Evolutionary conservation across 2,113 vertebrate species (phyloP).

Genomic region (Tragulus kanchil): DNA sequence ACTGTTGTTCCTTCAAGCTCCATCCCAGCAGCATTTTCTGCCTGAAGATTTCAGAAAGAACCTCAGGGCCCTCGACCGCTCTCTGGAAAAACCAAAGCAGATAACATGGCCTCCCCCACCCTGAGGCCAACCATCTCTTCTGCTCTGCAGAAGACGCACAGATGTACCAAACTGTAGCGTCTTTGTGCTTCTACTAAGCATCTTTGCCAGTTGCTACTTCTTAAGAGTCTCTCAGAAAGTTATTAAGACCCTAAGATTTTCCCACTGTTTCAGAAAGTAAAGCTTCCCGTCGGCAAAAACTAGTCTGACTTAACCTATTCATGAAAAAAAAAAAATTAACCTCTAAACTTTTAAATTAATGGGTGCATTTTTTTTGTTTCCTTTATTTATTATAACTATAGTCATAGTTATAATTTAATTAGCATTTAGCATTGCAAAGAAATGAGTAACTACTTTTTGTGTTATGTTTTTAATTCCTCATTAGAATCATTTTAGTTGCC

Average conservation of each 20-base stretch:
- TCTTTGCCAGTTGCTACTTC: background rate
- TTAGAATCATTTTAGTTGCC: slow-evolving; percentile 84
- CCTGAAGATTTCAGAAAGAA: background rate
- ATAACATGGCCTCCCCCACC: background rate
- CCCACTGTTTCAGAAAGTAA: slow-evolving; percentile 50
- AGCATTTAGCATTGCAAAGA: slow-evolving; percentile 80
- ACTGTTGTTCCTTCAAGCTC: background rate
- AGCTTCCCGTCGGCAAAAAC: slow-evolving; percentile 38
- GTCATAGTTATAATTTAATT: slow-evolving; percentile 79
- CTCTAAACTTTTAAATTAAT: slow-evolving; percentile 64
- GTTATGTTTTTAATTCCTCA: slow-evolving; percentile 82
- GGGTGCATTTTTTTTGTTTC: slow-evolving; percentile 59
- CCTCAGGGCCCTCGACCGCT: background rate
- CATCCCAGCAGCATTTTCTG: background rate
- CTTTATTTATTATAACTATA: slow-evolving; percentile 74
- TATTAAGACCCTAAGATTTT: background rate
- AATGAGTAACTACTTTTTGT: slow-evolving; percentile 79
- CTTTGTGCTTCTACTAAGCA: background rate
- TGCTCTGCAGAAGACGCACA: background rate
- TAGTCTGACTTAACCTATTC: slow-evolving; percentile 30
- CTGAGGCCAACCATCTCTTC: too few species aligned
- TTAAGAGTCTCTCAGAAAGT: background rate
- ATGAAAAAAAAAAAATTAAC: slow-evolving; percentile 15
- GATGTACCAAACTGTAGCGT: background rate
- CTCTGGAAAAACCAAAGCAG: background rate